A percentile compares a stretch with the other conserved stretches of the same genome.
Evolutionary conservation across 2,113 vertebrate genomes (phyloP).

Genomic region (Probosciger aterrimus): DNA sequence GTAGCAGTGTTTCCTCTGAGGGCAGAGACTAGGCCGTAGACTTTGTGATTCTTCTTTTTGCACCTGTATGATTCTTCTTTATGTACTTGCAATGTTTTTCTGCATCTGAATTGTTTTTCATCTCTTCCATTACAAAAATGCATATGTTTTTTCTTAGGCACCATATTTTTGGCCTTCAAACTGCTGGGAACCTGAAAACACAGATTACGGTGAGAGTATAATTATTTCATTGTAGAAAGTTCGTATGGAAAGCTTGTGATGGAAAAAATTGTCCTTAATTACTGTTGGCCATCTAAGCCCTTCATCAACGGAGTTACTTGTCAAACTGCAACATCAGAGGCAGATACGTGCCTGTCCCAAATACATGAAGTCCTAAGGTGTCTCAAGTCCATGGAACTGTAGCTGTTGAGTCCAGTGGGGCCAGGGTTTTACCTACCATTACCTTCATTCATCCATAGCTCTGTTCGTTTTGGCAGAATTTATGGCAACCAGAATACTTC

Average conservation of each 20-base stretch:
- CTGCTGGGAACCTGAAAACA: slow-evolving; percentile 98
- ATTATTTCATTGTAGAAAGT: neutral
- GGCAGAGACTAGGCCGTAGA: neutral
- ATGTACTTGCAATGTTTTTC: neutral
- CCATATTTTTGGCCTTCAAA: slow-evolving; percentile 98
- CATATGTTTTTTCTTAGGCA: slow-evolving; percentile 77
- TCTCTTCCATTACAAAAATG: neutral
- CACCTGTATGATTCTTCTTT: neutral
- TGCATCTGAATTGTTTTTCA: neutral
- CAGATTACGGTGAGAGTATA: slow-evolving; percentile 88
- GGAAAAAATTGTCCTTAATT: neutral
- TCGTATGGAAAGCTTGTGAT: neutral
- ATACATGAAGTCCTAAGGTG: neutral
- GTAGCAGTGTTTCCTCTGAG: neutral
- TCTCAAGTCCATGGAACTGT: neutral
- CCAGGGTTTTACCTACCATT: neutral
- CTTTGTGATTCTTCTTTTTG: neutral
- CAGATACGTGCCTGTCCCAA: neutral
- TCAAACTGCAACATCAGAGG: neutral
- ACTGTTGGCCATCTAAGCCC: neutral
- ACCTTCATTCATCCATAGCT: neutral
- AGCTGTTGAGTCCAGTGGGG: neutral
- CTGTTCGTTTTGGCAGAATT: neutral
- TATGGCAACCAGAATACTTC: neutral
- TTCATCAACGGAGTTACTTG: neutral